phyloP scores from a whole-genome alignment of 1,140 invertebrate species.

The Hestina assimilis region DNA sequence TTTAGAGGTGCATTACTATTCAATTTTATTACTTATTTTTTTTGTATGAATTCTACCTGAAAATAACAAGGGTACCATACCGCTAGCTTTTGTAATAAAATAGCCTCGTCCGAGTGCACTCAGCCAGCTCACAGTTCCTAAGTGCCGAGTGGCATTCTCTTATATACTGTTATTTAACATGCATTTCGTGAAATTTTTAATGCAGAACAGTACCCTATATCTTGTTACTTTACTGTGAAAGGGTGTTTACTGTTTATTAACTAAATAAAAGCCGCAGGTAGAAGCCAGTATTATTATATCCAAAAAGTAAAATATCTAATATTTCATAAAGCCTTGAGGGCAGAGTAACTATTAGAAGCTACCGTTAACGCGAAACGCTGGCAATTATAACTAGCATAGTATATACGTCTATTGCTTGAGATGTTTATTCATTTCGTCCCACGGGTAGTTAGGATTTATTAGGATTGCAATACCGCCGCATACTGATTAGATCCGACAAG shows the following conservation, averaged over 20 bases:
- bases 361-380: too few species aligned
- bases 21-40: too few species aligned
- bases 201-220: background rate
- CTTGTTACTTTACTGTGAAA: too few species aligned
- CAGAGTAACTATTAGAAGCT: too few species aligned
- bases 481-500: conserved; percentile 15
- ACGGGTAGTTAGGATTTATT: conserved; percentile 1
- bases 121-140: background rate
- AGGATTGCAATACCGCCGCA: background rate
- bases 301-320: too few species aligned
- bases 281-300: too few species aligned
- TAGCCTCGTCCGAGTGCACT: background rate
- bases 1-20: too few species aligned
- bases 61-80: background rate
- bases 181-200: background rate
- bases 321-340: too few species aligned
- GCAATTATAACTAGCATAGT: background rate
- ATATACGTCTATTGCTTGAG: background rate
- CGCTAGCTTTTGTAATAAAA: background rate
- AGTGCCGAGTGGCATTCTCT: background rate
- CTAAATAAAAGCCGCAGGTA: too few species aligned
- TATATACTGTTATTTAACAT: conserved; percentile 8
- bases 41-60: too few species aligned
- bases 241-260: too few species aligned
- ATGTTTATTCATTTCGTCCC: conserved; percentile 11